Evolutionary conservation across 2,888 invertebrate species (phyloP), one percentile per base, ranked within the genome.

Genomic region (Drosophila pseudotalamancana): DNA sequence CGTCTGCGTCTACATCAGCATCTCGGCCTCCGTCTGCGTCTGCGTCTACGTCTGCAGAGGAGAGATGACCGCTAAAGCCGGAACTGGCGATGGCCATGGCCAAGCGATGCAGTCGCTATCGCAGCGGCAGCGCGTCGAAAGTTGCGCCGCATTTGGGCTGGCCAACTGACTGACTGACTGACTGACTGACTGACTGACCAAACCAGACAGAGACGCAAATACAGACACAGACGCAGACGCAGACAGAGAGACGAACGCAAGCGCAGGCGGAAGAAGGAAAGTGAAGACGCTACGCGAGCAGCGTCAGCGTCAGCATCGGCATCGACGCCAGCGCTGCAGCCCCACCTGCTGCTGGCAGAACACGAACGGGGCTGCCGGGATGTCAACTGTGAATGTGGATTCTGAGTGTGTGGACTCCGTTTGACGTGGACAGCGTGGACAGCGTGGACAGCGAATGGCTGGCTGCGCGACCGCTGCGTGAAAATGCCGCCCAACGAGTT

Each of bases 401-500:
- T 59, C 32, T 39, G 37, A 31, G 8, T 56, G 57, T 67, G 69
- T 57, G 40, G 46, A 60, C 51, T 50, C 25, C 9, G 21, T 34
- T 39, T n/a, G n/a, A n/a, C n/a, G n/a, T n/a, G n/a, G n/a, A n/a
- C n/a, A n/a, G n/a, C n/a, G 27, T 27, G 16, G 40, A 12, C 5
- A 1, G 21, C 40, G 51, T 45, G 54, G 48, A 57, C 53, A 12
- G 37, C 45, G 40, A 53, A 19, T 43, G 62, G 39, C 39, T 34
- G n/a, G n/a, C n/a, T n/a, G n/a, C n/a, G 54, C 55, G 66, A 54
- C 62, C 49, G 46, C 67, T 72, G 77, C 83, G 80, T 75, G 86
- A 86, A 86, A 87, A 87, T 86, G 88, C 85, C 77, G 84, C 81
- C 73, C 88, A 86, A 87, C 86, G 54, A 83, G 86, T 86, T 86